A percentile compares a stretch with the other conserved stretches of the same genome.
Conservation (phyloP, 2,113 vertebrate genomes). For the Siniperca knerii region DNA sequence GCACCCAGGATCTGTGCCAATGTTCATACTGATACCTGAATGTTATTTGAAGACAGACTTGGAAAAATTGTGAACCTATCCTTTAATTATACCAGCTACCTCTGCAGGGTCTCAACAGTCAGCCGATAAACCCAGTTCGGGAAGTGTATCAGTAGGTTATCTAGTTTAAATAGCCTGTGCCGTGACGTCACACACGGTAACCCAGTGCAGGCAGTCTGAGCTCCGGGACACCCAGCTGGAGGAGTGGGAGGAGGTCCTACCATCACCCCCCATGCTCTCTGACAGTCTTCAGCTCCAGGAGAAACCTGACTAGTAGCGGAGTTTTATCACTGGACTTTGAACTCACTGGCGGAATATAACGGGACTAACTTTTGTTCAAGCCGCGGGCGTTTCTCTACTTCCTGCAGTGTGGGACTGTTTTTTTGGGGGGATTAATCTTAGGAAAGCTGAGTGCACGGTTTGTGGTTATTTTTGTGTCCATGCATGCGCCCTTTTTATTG, state of each 20-base stretch:
- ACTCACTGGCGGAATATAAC: slow-evolving; percentile 38
- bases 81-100: background rate
- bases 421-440: slow-evolving; percentile 3
- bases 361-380: slow-evolving; percentile 25
- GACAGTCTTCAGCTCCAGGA: slow-evolving; percentile 67
- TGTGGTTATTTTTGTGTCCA: slow-evolving; percentile 43
- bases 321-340: slow-evolving; percentile 53
- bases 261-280: slow-evolving; percentile 76
- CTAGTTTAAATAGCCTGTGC: background rate
- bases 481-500: slow-evolving; percentile 34
- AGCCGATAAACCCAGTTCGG: no score
- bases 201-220: slow-evolving; percentile 42
- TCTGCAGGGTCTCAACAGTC: background rate
- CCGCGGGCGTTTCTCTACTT: background rate
- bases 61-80: background rate
- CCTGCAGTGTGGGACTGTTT: slow-evolving; percentile 7
- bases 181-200: slow-evolving; percentile 65
- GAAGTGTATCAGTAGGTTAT: slow-evolving; percentile 2
- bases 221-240: slow-evolving; percentile 74
- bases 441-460: slow-evolving; percentile 60
- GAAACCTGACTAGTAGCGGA: slow-evolving; percentile 51
- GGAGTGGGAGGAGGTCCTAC: slow-evolving; percentile 76
- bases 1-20: no score
- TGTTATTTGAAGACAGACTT: background rate
- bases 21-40: background rate